These are phyloP conservation scores for Drosophila burlai DNA, from an alignment of 1,140 invertebrate genomes.

Conservation along the genomic window DNA sequence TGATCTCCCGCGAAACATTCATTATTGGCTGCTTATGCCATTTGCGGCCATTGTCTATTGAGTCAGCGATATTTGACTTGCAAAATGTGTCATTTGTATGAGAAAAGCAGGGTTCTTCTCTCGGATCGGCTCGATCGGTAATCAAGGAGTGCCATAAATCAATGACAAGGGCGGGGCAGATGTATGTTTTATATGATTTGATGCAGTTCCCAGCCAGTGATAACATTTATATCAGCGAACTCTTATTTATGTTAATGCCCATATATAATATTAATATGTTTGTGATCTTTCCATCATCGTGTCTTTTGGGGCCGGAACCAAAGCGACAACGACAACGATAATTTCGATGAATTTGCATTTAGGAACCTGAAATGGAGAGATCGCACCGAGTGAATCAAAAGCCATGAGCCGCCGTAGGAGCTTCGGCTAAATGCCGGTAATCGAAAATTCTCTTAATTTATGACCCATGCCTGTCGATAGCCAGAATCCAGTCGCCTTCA, in stretches of 20 bases:
- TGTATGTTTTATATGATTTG: conserved; percentile 43
- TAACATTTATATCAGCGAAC: conserved; percentile 45
- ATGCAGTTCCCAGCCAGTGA: conserved; percentile 31
- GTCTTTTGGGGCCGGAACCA: conserved; percentile 61
- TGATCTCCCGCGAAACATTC: conserved; percentile 41
- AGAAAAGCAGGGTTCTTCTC: conserved; percentile 33
- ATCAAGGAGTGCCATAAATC: conserved; percentile 37
- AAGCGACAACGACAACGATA: conserved; percentile 42
- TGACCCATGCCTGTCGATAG: conserved; percentile 48
- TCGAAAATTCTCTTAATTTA: conserved; percentile 66
- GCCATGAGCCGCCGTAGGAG: conserved; percentile 60
- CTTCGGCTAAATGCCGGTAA: conserved; percentile 70
- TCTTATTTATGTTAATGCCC: conserved; percentile 59
- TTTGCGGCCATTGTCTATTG: conserved; percentile 51
- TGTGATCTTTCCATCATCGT: conserved; percentile 51
- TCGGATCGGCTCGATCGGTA: conserved; percentile 6
- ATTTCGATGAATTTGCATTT: conserved; percentile 69
- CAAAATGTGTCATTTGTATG: conserved; percentile 67
- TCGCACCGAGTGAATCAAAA: conserved; percentile 67
- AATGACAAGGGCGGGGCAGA: conserved; percentile 55
- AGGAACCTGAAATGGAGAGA: conserved; percentile 35
- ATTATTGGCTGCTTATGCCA: conserved; percentile 56
- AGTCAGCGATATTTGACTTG: conserved; percentile 63
- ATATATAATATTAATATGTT: conserved; percentile 49
- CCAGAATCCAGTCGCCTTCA: conserved; percentile 41